A percentile compares a stretch with the other conserved stretches of the same genome.
Evolutionary conservation across 2,797 vertebrate species (phyloP).

Genomic region (Alexandromys oeconomus): DNA sequence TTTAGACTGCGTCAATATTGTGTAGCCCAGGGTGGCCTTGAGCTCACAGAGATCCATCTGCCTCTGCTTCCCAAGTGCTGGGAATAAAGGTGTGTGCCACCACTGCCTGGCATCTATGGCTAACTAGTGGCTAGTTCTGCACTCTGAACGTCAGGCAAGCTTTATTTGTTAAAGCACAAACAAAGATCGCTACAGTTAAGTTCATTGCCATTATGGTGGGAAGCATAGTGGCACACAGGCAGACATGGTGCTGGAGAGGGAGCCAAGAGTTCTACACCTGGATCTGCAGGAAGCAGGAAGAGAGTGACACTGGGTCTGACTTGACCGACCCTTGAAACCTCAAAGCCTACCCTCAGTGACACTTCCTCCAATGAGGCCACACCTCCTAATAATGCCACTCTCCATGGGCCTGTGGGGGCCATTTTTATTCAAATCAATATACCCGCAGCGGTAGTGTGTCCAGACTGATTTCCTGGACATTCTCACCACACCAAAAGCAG

Average conservation of each 20-base stretch:
- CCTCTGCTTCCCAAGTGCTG: no score
- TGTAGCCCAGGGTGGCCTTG: no score
- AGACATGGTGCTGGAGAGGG: neutral
- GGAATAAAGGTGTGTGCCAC: no score
- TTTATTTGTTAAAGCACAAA: no score
- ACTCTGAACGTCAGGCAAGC: no score
- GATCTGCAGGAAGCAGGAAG: neutral
- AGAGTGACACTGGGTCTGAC: neutral
- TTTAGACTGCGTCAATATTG: no score
- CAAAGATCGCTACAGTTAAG: no score
- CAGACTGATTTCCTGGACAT: neutral
- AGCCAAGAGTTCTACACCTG: neutral
- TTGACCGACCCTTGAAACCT: neutral
- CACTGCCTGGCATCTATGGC: no score
- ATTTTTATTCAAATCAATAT: neutral
- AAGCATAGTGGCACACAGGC: no score
- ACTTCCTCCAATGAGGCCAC: neutral
- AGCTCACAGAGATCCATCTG: no score
- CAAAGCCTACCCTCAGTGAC: neutral
- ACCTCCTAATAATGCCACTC: neutral
- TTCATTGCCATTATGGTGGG: neutral
- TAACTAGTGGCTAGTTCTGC: no score
- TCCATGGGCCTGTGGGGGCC: no score
- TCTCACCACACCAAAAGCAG: neutral
- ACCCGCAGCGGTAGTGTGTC: neutral